phyloP scores from a whole-genome alignment of 37 sponge, comb jelly and placozoan genomes.

The Halichondria panicea region DNA sequence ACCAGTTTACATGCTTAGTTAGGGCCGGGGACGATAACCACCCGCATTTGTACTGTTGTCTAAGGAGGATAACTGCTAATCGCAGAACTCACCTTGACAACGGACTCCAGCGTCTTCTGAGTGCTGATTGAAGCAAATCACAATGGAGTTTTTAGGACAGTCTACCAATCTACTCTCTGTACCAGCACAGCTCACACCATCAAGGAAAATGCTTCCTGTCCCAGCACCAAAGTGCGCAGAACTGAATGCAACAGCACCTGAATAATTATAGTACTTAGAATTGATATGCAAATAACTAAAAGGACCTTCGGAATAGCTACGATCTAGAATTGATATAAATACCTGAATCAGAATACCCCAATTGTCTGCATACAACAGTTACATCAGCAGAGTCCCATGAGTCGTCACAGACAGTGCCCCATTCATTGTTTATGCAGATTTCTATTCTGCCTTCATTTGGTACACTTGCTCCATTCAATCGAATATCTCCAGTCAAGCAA shows the following conservation, averaged over 20 bases:
- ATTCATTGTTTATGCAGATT: neutral
- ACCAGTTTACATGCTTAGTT: no score
- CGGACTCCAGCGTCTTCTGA: conserved; percentile 11
- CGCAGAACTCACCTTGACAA: conserved; percentile 12
- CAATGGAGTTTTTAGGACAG: neutral
- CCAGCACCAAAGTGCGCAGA: conserved; percentile 1
- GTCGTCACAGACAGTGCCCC: conserved; percentile 7
- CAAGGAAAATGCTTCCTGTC: neutral
- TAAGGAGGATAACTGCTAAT: no score
- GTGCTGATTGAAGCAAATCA: neutral
- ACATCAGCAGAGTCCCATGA: neutral
- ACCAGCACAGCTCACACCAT: neutral
- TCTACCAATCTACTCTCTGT: neutral
- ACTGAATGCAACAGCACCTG: conserved; percentile 1
- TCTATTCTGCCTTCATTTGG: conserved; percentile 7
- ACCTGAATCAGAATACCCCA: neutral
- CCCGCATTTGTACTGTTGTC: no score
- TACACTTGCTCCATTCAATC: neutral
- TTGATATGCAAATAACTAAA: no score
- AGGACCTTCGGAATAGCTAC: no score
- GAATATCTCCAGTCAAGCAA: neutral
- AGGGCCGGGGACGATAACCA: no score
- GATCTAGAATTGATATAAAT: no score
- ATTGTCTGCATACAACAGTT: neutral
- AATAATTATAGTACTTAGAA: no score